These are phyloP conservation scores for mouse (Mus musculus) DNA, from an alignment of 2,113 vertebrate species.

Conservation along the genomic window GRCm39 chr11:82526001-82526500, in stretches of 20 bases:
- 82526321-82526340: background rate
- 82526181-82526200: slow-evolving; percentile 15
- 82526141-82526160: background rate
- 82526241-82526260: slow-evolving; percentile 27
- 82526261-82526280: slow-evolving; percentile 19
- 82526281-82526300: slow-evolving; percentile 45
- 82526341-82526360: slow-evolving; percentile 13
- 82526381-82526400: background rate
- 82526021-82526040: background rate
- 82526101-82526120: background rate
- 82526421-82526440: background rate
- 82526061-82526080: background rate
- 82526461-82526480: background rate
- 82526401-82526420: background rate
- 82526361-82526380: background rate
- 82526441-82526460: background rate
- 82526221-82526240: slow-evolving; percentile 3
- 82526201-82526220: slow-evolving; percentile 6
- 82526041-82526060: background rate
- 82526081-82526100: background rate
- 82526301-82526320: slow-evolving; percentile 28
- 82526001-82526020: background rate
- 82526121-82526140: background rate
- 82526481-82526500: background rate
- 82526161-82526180: background rate